Base-by-base conservation (phyloP, 2,797 vertebrate species). In the Peromyscus eremicus region DNA sequence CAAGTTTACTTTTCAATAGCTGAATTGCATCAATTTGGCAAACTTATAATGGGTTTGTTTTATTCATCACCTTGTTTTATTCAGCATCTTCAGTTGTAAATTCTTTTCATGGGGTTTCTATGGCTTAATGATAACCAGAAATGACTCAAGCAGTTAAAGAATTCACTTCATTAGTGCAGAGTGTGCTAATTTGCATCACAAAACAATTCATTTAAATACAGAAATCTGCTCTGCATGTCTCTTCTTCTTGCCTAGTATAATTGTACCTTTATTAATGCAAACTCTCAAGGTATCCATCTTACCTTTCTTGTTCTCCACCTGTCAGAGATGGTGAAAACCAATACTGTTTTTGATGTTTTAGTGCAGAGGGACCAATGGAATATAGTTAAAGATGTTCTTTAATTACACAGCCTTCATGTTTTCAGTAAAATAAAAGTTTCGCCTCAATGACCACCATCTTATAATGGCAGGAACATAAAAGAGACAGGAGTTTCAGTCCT, bases 141-240 rank as follows among this genome's bases (percentile, higher is more conserved):
- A 97, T 88, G 95, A 66, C 13, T 92, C 64, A 92, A 95, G 46
- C 97, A 97, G 32, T 97, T 97, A 92, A 98, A 94, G 57, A 87
- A 94, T 97, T 97, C 94, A 60, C 0, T 98, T 98, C 96, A 68
- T 79, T 97, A 98, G 97, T 62, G 91, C 80, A 85, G 91, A 94
- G 32, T 91, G 23, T 79, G 27, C 70, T 95, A 84, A 88, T 98
- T 93, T 98, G 89, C 95, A 86, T 98, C 79, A 97, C 68, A 97
- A 97, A 97, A 92, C 94, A 95, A 97, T 46, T 97, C 95, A 97
- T 98, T 98, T 97, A 96, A 97, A 98, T 97, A 98, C 91, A 97
- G 97, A 97, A 97, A 97, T 80, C 96, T 96, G 84, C 73, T 96
- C 97, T 96, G 91, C 60, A 80, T 86, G 81, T 95, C 89, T 97